phyloP scores from a whole-genome alignment of 2,888 invertebrate genomes.

The Rhamnusium bicolor region DNA sequence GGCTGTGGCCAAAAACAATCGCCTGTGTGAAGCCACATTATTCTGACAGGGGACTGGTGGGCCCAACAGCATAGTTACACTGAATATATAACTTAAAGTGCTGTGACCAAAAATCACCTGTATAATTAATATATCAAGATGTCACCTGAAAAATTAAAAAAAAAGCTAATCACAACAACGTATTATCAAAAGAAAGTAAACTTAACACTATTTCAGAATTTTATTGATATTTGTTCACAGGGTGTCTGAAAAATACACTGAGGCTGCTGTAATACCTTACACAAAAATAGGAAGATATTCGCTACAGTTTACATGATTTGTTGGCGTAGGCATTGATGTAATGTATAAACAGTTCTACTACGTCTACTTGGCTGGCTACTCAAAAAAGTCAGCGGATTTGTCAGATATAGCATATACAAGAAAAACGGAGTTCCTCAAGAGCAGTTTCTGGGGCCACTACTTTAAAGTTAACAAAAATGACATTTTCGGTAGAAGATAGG shows the following conservation, averaged over 20 bases:
- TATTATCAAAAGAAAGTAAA: background rate
- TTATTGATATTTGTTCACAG: background rate
- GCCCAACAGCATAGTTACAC: constrained; percentile 71
- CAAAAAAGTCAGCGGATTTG: too few species aligned
- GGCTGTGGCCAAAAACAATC: constrained; percentile 63
- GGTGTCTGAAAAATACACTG: background rate
- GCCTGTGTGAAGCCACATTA: constrained; percentile 69
- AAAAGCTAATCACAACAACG: background rate
- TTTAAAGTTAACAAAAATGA: too few species aligned
- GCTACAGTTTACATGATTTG: too few species aligned
- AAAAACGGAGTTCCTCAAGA: too few species aligned
- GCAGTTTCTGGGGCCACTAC: too few species aligned
- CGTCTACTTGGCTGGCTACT: too few species aligned
- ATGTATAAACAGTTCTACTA: too few species aligned
- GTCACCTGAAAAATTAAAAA: background rate
- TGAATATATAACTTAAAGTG: constrained; percentile 47
- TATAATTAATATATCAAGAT: constrained; percentile 55
- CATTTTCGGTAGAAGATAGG: too few species aligned
- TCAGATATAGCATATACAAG: too few species aligned
- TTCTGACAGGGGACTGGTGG: constrained; percentile 75
- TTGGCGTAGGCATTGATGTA: too few species aligned
- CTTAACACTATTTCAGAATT: background rate
- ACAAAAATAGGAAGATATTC: too few species aligned
- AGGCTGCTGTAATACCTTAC: too few species aligned
- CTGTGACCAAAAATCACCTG: constrained; percentile 68